A percentile compares a stretch with the other conserved stretches of the same genome.
These are phyloP conservation scores for Uloborus plumipes DNA, from an alignment of 2,888 invertebrate species.

Conservation along the genomic window DNA sequence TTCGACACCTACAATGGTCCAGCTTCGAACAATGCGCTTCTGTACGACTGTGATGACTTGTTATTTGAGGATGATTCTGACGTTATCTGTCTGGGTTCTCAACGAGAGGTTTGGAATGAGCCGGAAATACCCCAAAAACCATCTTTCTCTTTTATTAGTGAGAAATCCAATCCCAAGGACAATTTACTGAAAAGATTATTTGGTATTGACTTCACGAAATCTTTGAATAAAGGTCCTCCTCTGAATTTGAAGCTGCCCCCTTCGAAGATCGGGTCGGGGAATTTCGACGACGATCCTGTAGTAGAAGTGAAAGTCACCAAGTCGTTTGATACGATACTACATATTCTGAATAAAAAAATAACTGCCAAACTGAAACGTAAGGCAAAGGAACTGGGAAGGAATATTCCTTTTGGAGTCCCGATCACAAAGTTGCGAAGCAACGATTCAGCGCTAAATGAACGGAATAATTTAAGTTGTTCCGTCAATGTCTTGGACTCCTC, in stretches of 20 bases:
- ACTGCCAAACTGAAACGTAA: constrained; percentile 41
- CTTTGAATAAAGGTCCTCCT: not conserved
- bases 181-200: constrained; percentile 33
- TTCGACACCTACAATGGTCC: no score
- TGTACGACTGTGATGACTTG: not conserved
- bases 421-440: not conserved
- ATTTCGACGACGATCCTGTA: not conserved
- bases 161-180: not conserved
- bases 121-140: no score
- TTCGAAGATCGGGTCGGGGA: not conserved
- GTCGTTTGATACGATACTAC: constrained; percentile 3
- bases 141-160: no score
- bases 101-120: no score
- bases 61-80: not conserved
- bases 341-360: constrained; percentile 45
- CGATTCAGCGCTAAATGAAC: not conserved
- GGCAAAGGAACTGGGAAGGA: constrained; percentile 28
- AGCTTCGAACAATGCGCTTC: no score
- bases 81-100: no score
- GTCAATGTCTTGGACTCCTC: no score
- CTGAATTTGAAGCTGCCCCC: constrained; percentile 4
- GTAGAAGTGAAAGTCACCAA: constrained; percentile 2
- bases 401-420: not conserved
- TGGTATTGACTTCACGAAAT: constrained; percentile 9
- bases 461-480: not conserved